These are phyloP conservation scores for Saguinus midas DNA, from an alignment of 2,113 vertebrate genomes.

Conservation along the genomic window DNA sequence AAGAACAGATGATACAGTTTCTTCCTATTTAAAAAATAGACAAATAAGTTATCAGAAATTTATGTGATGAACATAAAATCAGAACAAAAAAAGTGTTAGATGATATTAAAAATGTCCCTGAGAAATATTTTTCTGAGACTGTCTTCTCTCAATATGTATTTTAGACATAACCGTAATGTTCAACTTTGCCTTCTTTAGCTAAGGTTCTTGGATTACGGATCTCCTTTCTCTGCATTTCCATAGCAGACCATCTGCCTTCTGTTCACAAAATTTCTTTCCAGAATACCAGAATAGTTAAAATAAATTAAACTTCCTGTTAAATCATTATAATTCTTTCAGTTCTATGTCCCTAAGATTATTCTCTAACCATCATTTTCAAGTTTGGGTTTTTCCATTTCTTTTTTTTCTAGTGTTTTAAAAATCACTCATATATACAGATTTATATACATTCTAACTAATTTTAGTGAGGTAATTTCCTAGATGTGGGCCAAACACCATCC, in stretches of 20 bases:
- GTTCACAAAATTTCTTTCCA: constrained; percentile 28
- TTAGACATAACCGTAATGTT: neutral
- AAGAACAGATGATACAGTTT: neutral
- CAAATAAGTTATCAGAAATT: neutral
- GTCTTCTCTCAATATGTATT: neutral
- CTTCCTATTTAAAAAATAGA: neutral
- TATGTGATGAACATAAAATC: neutral
- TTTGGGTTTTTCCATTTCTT: neutral
- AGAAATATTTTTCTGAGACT: neutral
- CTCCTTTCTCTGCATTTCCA: constrained; percentile 10
- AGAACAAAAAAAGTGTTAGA: neutral
- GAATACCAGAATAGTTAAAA: constrained; percentile 37
- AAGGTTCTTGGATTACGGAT: neutral
- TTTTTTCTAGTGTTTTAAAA: constrained; percentile 36
- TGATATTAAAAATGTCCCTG: neutral
- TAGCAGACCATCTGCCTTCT: constrained; percentile 52
- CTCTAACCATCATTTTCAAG: neutral
- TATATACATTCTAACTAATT: constrained; percentile 8
- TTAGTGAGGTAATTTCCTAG: constrained; percentile 6
- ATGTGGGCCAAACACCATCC: neutral
- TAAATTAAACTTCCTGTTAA: constrained; percentile 38
- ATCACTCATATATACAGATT: neutral
- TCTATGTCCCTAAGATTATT: constrained; percentile 4
- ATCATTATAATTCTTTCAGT: neutral
- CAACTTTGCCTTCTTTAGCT: constrained; percentile 30